A percentile compares a stretch with the other conserved stretches of the same genome.
These are phyloP conservation scores for Phlogophora meticulosa DNA, from an alignment of 2,888 invertebrate genomes.

Conservation along the genomic window DNA sequence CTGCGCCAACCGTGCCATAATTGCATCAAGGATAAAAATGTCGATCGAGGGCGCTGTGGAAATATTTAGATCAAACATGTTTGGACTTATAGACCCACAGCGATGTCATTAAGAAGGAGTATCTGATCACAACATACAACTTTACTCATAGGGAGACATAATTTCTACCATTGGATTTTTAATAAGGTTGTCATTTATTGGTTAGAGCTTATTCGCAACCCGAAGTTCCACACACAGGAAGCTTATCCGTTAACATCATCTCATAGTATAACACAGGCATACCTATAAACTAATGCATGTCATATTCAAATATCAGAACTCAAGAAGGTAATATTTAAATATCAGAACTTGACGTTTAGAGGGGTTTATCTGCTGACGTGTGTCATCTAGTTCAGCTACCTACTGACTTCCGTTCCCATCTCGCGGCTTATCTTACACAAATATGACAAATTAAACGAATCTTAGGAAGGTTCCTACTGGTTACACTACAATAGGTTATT, in stretches of 20 bases:
- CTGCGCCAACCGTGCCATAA: too few species aligned
- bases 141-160: neutral
- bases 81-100: neutral
- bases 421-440: conserved; percentile 83
- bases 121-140: conserved; percentile 2
- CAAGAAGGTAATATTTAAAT: too few species aligned
- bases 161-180: neutral
- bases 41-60: neutral
- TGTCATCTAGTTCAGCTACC: conserved; percentile 73
- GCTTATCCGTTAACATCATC: too few species aligned
- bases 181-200: neutral
- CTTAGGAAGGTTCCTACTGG: conserved; percentile 60
- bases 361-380: conserved; percentile 81
- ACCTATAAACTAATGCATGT: too few species aligned
- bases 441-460: conserved; percentile 86
- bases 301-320: too few species aligned
- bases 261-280: too few species aligned
- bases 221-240: neutral
- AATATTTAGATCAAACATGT: conserved; percentile 17
- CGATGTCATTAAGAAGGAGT: neutral
- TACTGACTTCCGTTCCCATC: conserved; percentile 87
- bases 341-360: conserved; percentile 31
- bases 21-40: neutral
- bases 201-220: neutral
- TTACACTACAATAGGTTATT: conserved; percentile 61